A percentile compares a stretch with the other conserved stretches of the same genome.
Evolutionary conservation across 2,888 invertebrate species (phyloP).

Genomic region (Calameuta pallipes): DNA sequence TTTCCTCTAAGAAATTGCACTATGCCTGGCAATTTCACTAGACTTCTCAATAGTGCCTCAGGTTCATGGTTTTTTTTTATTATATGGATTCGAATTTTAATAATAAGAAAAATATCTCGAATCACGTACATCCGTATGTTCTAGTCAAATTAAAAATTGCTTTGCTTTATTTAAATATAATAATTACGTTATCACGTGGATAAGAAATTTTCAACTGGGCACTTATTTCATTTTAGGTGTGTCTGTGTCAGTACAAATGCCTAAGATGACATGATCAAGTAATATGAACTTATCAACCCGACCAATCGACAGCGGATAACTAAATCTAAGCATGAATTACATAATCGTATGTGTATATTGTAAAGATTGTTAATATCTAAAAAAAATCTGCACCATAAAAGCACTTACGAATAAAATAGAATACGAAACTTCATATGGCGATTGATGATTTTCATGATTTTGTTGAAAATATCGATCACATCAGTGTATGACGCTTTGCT

Average conservation of each 20-base stretch:
- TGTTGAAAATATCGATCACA: too few species aligned
- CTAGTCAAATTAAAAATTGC: background rate
- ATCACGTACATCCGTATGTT: background rate
- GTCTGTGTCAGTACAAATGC: background rate
- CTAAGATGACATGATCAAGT: background rate
- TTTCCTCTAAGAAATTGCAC: too few species aligned
- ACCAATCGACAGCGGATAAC: background rate
- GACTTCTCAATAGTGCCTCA: background rate
- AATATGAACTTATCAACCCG: background rate
- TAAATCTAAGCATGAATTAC: background rate
- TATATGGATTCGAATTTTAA: background rate
- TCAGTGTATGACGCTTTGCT: too few species aligned
- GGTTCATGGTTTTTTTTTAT: too few species aligned
- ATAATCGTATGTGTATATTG: background rate
- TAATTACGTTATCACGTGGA: background rate
- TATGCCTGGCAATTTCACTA: background rate
- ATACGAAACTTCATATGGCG: background rate
- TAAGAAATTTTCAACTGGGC: background rate
- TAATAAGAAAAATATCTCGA: background rate
- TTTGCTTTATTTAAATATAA: background rate
- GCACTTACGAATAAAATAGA: background rate
- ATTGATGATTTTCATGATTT: background rate
- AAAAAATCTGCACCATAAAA: background rate
- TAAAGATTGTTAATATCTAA: background rate
- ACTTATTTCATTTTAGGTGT: background rate